phyloP scores from a whole-genome alignment of 2,113 vertebrate species.

The pig (Sus scrofa) region DNA sequence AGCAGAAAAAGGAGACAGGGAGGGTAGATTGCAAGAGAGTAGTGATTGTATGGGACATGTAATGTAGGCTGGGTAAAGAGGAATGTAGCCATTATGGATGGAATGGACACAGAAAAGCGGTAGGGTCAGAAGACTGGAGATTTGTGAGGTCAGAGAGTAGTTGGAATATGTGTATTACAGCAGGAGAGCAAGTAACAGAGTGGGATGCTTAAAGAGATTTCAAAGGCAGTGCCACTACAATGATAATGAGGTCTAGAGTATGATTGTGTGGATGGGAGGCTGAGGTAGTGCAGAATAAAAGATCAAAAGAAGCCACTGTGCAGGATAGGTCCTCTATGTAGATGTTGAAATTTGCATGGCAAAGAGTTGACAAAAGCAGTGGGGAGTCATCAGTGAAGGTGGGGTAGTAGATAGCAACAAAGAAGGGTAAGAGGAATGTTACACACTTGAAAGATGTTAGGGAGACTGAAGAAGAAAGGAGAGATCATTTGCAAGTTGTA shows the following conservation, averaged over 20 bases:
- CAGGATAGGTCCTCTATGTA: not conserved
- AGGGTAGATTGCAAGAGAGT: not conserved
- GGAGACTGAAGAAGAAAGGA: not conserved
- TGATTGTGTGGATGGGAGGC: not conserved
- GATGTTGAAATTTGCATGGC: not conserved
- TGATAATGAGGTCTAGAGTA: not conserved
- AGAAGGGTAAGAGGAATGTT: not conserved
- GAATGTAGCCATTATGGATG: not conserved
- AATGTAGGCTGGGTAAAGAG: not conserved
- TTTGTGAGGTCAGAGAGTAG: not conserved
- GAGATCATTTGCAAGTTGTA: not conserved
- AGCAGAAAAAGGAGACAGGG: not conserved
- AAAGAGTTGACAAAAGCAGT: not conserved
- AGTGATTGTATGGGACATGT: not conserved
- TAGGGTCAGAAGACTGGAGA: not conserved
- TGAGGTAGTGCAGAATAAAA: not conserved
- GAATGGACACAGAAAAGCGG: not conserved
- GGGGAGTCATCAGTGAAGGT: not conserved
- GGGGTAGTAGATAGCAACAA: not conserved
- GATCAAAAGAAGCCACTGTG: not conserved
- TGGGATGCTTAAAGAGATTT: not conserved
- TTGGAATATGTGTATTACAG: not conserved
- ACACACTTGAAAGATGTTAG: not conserved
- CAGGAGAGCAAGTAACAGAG: not conserved
- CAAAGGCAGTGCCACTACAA: not conserved